Conservation (phyloP, 2,888 invertebrate genomes). For the Nebria brevicollis region DNA sequence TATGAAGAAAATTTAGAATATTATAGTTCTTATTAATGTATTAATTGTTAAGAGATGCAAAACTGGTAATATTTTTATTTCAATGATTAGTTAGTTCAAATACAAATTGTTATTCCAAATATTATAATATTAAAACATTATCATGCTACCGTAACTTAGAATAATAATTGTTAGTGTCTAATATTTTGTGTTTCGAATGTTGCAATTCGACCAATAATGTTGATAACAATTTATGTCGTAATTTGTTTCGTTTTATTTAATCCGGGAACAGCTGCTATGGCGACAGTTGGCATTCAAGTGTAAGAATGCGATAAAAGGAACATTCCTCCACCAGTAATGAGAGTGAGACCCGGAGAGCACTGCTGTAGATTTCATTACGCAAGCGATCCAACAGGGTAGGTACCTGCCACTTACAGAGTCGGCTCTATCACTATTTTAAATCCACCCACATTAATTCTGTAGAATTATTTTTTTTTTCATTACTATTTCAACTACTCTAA, state of each 20-base stretch:
- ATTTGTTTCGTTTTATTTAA: slow-evolving; percentile 21
- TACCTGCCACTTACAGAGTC: neutral
- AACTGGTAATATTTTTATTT: no score
- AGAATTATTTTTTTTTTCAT: neutral
- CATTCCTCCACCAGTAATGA: slow-evolving; percentile 11
- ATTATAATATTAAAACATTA: no score
- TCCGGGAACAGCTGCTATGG: slow-evolving; percentile 26
- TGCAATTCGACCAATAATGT: neutral
- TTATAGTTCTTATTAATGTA: no score
- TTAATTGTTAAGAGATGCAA: no score
- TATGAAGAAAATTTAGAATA: no score
- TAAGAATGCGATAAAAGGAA: slow-evolving; percentile 28
- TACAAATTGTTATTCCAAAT: no score
- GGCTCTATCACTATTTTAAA: neutral
- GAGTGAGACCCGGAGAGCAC: neutral
- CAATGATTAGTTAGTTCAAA: no score
- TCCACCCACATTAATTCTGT: neutral
- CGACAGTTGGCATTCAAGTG: slow-evolving; percentile 26
- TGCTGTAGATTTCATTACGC: slow-evolving; percentile 14
- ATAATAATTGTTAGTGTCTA: no score
- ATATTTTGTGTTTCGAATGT: neutral
- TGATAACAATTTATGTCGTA: slow-evolving; percentile 15
- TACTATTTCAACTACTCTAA: neutral
- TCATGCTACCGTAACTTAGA: no score
- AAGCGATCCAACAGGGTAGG: neutral